phyloP scores from a whole-genome alignment of 2,888 invertebrate species.

The Parascotia fuliginaria region DNA sequence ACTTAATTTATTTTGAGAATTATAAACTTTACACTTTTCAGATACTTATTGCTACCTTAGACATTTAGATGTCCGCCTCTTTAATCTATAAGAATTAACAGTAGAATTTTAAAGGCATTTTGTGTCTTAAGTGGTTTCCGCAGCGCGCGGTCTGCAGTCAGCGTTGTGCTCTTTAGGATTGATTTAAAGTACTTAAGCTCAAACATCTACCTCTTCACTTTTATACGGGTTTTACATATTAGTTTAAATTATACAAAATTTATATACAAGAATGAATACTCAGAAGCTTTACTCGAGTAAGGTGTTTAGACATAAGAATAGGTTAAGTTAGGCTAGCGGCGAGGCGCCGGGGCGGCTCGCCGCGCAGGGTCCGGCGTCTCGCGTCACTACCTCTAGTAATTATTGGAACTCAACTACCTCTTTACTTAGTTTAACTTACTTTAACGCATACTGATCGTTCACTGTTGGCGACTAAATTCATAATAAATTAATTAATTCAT shows the following conservation, averaged over 20 bases:
- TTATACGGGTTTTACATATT: conserved; percentile 86
- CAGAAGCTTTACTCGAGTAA: conserved; percentile 85
- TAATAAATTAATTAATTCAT: conserved; percentile 65
- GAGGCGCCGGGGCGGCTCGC: conserved; percentile 59
- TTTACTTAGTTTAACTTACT: conserved; percentile 80
- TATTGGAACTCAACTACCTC: conserved; percentile 84
- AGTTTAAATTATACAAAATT: conserved; percentile 85
- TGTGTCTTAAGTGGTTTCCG: conserved; percentile 44
- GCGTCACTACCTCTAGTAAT: conserved; percentile 71
- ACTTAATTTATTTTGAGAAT: conserved; percentile 85
- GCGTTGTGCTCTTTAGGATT: conserved; percentile 73
- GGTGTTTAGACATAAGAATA: conserved; percentile 74
- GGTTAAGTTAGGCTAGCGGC: conserved; percentile 64
- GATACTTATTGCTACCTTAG: conserved; percentile 78
- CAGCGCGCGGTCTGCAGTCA: conserved; percentile 55
- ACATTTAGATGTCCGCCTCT: conserved; percentile 82
- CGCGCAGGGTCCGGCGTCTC: conserved; percentile 56
- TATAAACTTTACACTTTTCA: conserved; percentile 79
- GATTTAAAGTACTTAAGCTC: conserved; percentile 84
- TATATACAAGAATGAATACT: conserved; percentile 84
- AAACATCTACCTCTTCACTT: conserved; percentile 85
- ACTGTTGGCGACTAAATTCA: conserved; percentile 75
- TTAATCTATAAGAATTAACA: conserved; percentile 75
- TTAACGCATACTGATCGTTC: conserved; percentile 65
- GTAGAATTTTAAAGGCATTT: conserved; percentile 51